phyloP scores from a whole-genome alignment of 2,797 vertebrate genomes.

The Glossophaga mutica region DNA sequence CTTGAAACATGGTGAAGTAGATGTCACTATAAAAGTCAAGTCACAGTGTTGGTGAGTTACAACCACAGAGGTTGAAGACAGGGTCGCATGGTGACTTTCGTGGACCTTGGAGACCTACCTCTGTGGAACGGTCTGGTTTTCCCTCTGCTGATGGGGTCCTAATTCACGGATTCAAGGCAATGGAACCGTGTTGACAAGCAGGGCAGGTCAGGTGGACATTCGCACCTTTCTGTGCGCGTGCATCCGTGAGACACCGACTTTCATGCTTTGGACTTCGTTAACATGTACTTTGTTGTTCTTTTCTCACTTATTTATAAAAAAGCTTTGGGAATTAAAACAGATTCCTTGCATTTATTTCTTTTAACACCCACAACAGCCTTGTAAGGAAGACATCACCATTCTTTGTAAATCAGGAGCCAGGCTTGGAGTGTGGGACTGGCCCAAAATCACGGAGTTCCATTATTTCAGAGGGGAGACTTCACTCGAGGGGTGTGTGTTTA shows the following conservation, averaged over 20 bases:
- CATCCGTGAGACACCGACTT: fast-evolving
- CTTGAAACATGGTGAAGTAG: background rate
- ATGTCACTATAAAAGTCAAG: background rate
- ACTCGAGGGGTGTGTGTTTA: fast-evolving
- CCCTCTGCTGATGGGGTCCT: background rate
- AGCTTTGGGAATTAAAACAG: background rate
- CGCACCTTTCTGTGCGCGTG: fast-evolving
- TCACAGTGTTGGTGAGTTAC: too few relatives aligned
- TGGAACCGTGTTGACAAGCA: fast-evolving
- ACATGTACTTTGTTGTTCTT: background rate
- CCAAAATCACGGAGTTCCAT: background rate
- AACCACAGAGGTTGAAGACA: background rate
- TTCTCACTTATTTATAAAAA: background rate
- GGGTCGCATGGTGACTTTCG: fast-evolving
- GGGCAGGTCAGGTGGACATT: fast-evolving
- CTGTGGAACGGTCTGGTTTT: background rate
- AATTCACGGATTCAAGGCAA: background rate
- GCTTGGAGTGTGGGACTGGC: background rate
- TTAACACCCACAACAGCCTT: background rate
- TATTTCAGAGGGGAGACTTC: background rate
- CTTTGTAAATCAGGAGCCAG: background rate
- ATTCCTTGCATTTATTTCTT: background rate
- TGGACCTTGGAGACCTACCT: background rate
- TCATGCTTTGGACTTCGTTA: background rate
- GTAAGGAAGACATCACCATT: background rate